These are phyloP conservation scores for Drosophila quinaria DNA, from an alignment of 2,888 invertebrate species.

Conservation along the genomic window DNA sequence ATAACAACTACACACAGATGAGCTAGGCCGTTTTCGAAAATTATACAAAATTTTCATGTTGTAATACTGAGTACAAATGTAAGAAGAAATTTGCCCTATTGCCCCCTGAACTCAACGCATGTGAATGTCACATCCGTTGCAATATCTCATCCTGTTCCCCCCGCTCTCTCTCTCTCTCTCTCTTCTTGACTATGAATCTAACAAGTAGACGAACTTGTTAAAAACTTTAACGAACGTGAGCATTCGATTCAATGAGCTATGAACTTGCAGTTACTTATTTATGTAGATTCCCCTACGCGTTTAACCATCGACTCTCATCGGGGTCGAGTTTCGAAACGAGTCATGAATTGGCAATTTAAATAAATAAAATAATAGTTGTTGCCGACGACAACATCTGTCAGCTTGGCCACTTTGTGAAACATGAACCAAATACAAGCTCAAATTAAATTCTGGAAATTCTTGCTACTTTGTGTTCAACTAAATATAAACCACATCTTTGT, in stretches of 20 bases:
- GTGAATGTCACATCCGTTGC: constrained; percentile 28
- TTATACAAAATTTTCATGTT: constrained; percentile 45
- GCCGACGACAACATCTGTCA: constrained; percentile 18
- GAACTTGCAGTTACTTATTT: constrained; percentile 40
- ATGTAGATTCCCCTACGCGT: background rate
- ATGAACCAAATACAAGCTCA: constrained; percentile 68
- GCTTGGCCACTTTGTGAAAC: constrained; percentile 2
- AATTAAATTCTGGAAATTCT: constrained; percentile 68
- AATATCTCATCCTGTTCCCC: constrained; percentile 12
- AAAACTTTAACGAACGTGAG: constrained; percentile 35
- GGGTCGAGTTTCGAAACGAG: background rate
- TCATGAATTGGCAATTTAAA: constrained; percentile 30
- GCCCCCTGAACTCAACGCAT: background rate
- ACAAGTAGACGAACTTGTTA: constrained; percentile 27
- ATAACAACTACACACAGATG: constrained; percentile 65
- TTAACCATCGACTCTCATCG: background rate
- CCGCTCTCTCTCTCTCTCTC: too few relatives aligned
- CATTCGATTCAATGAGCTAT: constrained; percentile 48
- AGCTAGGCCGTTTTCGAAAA: constrained; percentile 44
- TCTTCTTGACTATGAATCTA: constrained; percentile 2
- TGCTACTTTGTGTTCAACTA: background rate
- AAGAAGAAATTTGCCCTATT: background rate
- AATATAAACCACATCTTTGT: constrained; percentile 60
- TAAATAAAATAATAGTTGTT: constrained; percentile 52
- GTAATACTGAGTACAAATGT: constrained; percentile 7